phyloP scores from a whole-genome alignment of 1,140 invertebrate genomes.

The Saccostrea echinata region DNA sequence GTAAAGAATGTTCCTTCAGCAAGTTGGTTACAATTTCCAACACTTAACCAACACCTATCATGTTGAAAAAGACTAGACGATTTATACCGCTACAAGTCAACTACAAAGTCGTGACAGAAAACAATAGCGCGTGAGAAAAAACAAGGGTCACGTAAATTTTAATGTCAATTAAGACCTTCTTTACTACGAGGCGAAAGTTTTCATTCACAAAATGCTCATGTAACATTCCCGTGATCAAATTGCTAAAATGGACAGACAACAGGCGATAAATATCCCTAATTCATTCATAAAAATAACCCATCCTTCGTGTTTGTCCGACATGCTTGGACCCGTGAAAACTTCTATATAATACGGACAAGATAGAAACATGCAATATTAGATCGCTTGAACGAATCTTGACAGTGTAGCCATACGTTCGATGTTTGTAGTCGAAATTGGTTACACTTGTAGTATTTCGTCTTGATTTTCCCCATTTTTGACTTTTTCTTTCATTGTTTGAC shows the following conservation, averaged over 20 bases:
- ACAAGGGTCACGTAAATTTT: constrained; percentile 8
- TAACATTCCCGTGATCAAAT: constrained; percentile 31
- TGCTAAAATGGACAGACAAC: constrained; percentile 31
- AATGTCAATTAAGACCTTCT: constrained; percentile 3
- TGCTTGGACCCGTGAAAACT: constrained; percentile 15
- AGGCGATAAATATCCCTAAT: constrained; percentile 21
- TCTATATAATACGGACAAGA: constrained; percentile 1
- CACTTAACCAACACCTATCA: not conserved
- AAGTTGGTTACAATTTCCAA: constrained; percentile 8
- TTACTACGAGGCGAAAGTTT: constrained; percentile 10
- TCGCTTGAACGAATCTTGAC: constrained; percentile 16
- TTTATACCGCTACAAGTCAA: not conserved
- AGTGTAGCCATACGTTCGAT: not conserved
- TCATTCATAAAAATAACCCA: constrained; percentile 13
- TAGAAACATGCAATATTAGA: not conserved
- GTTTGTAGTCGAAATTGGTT: not conserved
- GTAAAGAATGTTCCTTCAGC: not conserved
- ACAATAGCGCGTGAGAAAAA: not conserved
- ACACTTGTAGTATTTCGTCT: constrained; percentile 3
- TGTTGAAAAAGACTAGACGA: not conserved
- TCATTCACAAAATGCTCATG: constrained; percentile 32
- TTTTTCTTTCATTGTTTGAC: not conserved
- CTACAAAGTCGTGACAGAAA: not conserved
- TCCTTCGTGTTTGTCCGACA: constrained; percentile 35
- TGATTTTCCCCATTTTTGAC: not conserved